Conservation (phyloP, 2,888 invertebrate species). For the Dioctria rufipes region DNA sequence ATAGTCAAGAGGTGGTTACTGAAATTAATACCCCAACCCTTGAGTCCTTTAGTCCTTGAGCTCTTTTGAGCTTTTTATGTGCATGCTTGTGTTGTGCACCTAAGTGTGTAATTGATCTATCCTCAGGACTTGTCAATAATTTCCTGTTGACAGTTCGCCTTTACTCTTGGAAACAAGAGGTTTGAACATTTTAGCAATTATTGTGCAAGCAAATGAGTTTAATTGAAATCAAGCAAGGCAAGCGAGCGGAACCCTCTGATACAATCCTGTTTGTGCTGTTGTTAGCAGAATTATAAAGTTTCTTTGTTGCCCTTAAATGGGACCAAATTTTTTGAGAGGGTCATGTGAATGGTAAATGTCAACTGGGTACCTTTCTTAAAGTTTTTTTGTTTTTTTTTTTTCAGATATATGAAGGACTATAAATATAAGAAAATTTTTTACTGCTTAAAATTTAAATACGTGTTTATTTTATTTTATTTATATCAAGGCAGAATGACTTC, state of each 20-base stretch:
- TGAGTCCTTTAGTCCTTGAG: slow-evolving; percentile 4
- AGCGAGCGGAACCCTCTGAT: no score
- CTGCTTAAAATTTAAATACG: no score
- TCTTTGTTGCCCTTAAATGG: slow-evolving; percentile 31
- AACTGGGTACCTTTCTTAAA: not conserved
- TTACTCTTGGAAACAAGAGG: slow-evolving; percentile 1
- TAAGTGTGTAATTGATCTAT: slow-evolving; percentile 43
- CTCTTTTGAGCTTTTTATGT: not conserved
- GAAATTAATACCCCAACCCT: slow-evolving; percentile 32
- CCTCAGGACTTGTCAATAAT: slow-evolving; percentile 30
- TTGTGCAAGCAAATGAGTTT: slow-evolving; percentile 11
- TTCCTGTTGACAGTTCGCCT: slow-evolving; percentile 44
- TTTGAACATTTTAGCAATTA: slow-evolving; percentile 28
- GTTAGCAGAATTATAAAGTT: slow-evolving; percentile 14
- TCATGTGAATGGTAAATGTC: slow-evolving; percentile 1
- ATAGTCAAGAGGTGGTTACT: slow-evolving; percentile 31
- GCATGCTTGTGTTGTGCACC: slow-evolving; percentile 28
- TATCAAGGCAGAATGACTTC: no score
- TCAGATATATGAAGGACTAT: no score
- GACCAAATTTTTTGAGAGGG: slow-evolving; percentile 7
- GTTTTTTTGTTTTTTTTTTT: no score
- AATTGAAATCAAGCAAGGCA: slow-evolving; percentile 14
- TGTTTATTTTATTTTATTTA: no score
- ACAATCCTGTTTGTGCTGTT: not conserved
- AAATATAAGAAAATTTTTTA: no score